Conservation (phyloP, 2,797 vertebrate genomes). For the Anas bernieri region DNA sequence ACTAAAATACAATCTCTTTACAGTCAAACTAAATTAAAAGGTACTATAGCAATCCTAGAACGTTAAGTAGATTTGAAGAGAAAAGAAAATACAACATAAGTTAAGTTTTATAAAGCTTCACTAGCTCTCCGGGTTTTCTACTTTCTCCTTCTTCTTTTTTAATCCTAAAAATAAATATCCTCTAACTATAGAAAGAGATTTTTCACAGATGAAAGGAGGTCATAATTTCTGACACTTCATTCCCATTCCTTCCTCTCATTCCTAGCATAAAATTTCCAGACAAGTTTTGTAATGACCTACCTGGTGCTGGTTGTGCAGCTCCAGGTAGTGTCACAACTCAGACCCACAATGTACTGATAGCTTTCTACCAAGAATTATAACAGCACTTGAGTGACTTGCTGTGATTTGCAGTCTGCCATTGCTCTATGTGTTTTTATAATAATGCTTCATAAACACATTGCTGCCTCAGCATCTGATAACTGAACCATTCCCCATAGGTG, state of each 20-base stretch:
- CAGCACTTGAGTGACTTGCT: not conserved
- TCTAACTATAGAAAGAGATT: constrained; percentile 60
- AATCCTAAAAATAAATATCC: constrained; percentile 39
- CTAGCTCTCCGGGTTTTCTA: not conserved
- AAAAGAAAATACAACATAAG: constrained; percentile 17
- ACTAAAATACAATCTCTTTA: constrained; percentile 29
- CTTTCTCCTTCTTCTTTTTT: not conserved
- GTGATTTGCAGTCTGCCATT: constrained; percentile 24
- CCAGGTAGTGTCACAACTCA: constrained; percentile 17
- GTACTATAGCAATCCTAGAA: not conserved
- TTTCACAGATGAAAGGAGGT: constrained; percentile 43
- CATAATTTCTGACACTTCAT: constrained; percentile 61
- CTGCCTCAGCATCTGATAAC: constrained; percentile 51
- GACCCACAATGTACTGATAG: not conserved
- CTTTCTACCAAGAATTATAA: constrained; percentile 11
- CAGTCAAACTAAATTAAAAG: constrained; percentile 50
- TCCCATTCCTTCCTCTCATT: constrained; percentile 19
- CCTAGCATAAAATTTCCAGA: constrained; percentile 59
- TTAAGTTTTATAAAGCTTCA: constrained; percentile 19
- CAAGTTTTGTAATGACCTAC: constrained; percentile 57
- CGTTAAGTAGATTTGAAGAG: constrained; percentile 26
- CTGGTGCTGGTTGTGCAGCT: constrained; percentile 4
- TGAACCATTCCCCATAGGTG: not conserved
- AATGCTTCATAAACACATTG: constrained; percentile 39
- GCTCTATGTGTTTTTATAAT: constrained; percentile 25